Base-by-base conservation (phyloP, 2,888 invertebrate species). In the Macrophya annulata region DNA sequence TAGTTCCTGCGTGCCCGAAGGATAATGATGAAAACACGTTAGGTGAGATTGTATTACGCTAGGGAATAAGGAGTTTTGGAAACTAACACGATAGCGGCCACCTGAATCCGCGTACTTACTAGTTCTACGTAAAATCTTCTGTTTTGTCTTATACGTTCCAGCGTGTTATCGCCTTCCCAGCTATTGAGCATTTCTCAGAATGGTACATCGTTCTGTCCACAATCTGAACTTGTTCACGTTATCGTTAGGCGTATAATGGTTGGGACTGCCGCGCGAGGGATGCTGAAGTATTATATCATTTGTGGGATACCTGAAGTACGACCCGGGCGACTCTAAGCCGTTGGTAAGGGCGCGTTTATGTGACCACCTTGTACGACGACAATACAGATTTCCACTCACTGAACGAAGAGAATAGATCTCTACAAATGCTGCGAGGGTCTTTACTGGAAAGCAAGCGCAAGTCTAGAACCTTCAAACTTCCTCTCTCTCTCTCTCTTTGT, bases 281-380 rank as follows among this genome's bases (percentile, higher is more conserved):
- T 31, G 77, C 77, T 55, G 31, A 77, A 77, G 77, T 55, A 77
- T 77, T 51, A 77, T 51, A 77, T 77, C 77, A 51, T 77, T 45
- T 55, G 77, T 55, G 55, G 77, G 77, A n/a, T 77, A 77, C 62
- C 59, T 43, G 43, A 40, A 81, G n/a, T 43, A 81, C 62, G 59
- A 43, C 59, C 59, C 62, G 15, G 51, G 55, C 55, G 21, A 79
- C 55, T 79, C 37, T 40, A 31, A 48, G 55, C 17, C 79, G 21
- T 62, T 17, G 40, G 59, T 21, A 62, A 79, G 37, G 40, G 59
- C 4, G 59, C 51, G 31, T 51, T 81, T 81, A 81, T 81, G 62
- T 81, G 81, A 81, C 81, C 81, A 81, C 59, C 81, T 81, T 81
- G 59, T 40, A 81, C 81, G n/a, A 62, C 43, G 62, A 81, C 81